Evolutionary conservation across 1,140 invertebrate species (phyloP), one percentile per base, ranked within the genome.

Genomic region (Drosophila bipectinata): DNA sequence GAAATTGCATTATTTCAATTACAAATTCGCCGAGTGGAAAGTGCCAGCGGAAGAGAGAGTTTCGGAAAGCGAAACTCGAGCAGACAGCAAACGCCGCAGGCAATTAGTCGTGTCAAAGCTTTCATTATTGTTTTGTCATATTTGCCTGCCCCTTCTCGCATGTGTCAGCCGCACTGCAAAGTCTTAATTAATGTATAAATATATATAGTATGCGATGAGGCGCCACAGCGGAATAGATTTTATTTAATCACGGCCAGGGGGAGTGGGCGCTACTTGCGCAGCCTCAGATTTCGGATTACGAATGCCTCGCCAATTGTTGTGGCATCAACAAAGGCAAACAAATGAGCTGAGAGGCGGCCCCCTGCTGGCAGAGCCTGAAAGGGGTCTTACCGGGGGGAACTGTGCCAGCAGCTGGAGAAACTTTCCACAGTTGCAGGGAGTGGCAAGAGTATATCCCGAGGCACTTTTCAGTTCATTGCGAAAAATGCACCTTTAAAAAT

Each of bases 1-100:
- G 83, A 88, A 88, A 88, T 88, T 88, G 83, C 83, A 88, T 88
- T 88, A 88, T 88, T 88, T 88, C 83, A 88, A 88, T 88, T 88
- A 88, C 83, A 79, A 88, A 83, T 88, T 83, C 75, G 84, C 41
- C 53, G 58, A 48, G 66, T 47, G 44, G 44, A 21, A 47, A 47
- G 44, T 47, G 44, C 32, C 10, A 59, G 28, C 28, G 44, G 54
- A 26, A 26, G n/a, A 28, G 51, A 48, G 39, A 18, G 34, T n/a
- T 53, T 69, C 52, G 60, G 49, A 30, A 61, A 76, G 48, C 15
- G 74, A 87, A 77, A 87, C 85, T 76, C 58, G 49, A 76, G 83
- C 66, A 83, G 83, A 83, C 79, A 77, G 83, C 79, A 76, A 83
- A 79, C 79, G 83, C 83, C 83, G 72, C 83, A 83, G 83, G 83